These are phyloP conservation scores for Cyclura pinguis DNA, from an alignment of 2,797 vertebrate species.

Conservation along the genomic window DNA sequence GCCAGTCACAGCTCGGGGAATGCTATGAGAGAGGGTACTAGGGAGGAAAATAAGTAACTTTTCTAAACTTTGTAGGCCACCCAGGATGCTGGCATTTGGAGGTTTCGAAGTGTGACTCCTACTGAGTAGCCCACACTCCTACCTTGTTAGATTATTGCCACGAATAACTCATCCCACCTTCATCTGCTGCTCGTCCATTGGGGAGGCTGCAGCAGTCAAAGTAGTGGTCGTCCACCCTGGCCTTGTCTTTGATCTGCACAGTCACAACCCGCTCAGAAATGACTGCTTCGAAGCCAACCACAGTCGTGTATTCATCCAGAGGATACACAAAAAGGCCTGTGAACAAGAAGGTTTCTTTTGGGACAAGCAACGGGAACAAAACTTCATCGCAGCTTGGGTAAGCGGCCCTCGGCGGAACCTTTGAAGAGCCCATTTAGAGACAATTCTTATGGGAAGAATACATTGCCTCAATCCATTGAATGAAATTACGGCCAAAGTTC, in stretches of 20 bases:
- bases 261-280: constrained; percentile 88
- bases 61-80: too few relatives aligned
- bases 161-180: constrained; percentile 81
- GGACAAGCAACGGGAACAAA: not conserved
- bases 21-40: too few relatives aligned
- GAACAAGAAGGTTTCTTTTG: not conserved
- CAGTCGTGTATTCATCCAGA: constrained; percentile 88
- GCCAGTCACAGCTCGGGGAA: too few relatives aligned
- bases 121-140: too few relatives aligned
- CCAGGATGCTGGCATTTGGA: not conserved
- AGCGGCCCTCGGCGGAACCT: not conserved
- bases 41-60: too few relatives aligned
- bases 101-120: not conserved
- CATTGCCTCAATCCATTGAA: too few relatives aligned
- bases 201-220: constrained; percentile 77
- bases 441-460: too few relatives aligned
- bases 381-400: not conserved
- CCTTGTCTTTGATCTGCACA: constrained; percentile 95
- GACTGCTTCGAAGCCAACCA: constrained; percentile 94
- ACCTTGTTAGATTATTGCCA: not conserved
- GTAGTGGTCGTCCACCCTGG: constrained; percentile 87
- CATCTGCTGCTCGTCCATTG: constrained; percentile 71
- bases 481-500: too few relatives aligned
- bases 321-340: constrained; percentile 95
- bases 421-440: too few relatives aligned